These are phyloP conservation scores for Eubucco bourcierii DNA, from an alignment of 2,113 vertebrate species.

Conservation along the genomic window DNA sequence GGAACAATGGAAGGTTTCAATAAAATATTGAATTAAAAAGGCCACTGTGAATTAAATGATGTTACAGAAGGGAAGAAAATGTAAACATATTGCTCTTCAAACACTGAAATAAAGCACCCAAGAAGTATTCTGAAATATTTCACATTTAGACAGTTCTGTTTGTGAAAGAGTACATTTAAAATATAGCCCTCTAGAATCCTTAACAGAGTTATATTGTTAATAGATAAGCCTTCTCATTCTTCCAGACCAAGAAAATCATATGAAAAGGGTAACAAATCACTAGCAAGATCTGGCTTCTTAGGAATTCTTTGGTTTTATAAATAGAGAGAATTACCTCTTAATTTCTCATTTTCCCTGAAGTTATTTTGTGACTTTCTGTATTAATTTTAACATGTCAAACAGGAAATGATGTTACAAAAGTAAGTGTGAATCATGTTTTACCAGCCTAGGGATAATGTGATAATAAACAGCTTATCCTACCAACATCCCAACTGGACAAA, in stretches of 20 bases:
- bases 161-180: neutral
- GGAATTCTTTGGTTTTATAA: neutral
- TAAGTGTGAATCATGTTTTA: neutral
- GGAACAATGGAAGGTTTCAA: neutral
- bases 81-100: neutral
- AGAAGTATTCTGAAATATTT: neutral
- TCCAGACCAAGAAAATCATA: neutral
- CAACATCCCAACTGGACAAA: neutral
- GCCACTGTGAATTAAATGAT: neutral
- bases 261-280: neutral
- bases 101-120: neutral
- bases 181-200: neutral
- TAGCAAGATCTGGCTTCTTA: neutral
- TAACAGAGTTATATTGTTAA: neutral
- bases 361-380: neutral
- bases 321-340: neutral
- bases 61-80: neutral
- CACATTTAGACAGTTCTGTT: neutral
- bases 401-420: neutral
- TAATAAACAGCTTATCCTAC: neutral
- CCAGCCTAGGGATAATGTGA: neutral
- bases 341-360: neutral
- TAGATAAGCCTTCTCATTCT: neutral
- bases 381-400: neutral
- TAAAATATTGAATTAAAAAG: conserved; percentile 7